A percentile compares a stretch with the other conserved stretches of the same genome.
phyloP scores from a whole-genome alignment of 2,888 invertebrate species.

The Oeneis ivallda region DNA sequence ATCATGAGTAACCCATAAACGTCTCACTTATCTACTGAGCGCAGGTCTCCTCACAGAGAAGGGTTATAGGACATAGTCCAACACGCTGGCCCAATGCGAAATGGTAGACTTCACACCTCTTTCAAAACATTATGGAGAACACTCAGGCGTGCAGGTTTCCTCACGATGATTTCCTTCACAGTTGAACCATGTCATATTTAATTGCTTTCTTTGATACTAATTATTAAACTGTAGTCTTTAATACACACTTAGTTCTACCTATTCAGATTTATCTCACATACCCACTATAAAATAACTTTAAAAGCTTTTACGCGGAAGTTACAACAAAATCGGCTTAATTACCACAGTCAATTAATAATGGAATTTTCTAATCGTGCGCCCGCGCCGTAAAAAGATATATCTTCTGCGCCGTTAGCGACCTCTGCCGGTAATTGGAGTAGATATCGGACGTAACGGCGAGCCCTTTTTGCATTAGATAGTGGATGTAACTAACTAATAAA shows the following conservation, averaged over 20 bases:
- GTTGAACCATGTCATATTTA: no score
- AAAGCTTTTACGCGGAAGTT: conserved; percentile 30
- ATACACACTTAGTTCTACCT: background rate
- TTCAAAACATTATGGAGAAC: no score
- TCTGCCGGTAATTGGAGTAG: conserved; percentile 49
- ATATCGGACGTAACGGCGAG: conserved; percentile 59
- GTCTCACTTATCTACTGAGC: no score
- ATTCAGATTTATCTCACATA: conserved; percentile 8
- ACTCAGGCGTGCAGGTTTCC: no score
- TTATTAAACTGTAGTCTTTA: background rate
- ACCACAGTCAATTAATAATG: conserved; percentile 71
- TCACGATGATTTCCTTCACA: no score
- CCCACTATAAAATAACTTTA: conserved; percentile 21
- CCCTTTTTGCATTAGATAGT: conserved; percentile 30
- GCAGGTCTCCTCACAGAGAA: no score
- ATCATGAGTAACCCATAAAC: no score
- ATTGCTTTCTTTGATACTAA: no score
- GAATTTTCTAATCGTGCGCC: conserved; percentile 76
- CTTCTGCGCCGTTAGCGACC: conserved; percentile 60
- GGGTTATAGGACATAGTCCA: no score
- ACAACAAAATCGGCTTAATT: conserved; percentile 62
- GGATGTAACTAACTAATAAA: conserved; percentile 7
- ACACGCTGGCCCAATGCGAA: no score
- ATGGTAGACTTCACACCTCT: no score
- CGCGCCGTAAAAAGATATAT: conserved; percentile 76